These are phyloP conservation scores for Ovibos moschatus DNA, from an alignment of 2,113 vertebrate genomes.

Conservation along the genomic window DNA sequence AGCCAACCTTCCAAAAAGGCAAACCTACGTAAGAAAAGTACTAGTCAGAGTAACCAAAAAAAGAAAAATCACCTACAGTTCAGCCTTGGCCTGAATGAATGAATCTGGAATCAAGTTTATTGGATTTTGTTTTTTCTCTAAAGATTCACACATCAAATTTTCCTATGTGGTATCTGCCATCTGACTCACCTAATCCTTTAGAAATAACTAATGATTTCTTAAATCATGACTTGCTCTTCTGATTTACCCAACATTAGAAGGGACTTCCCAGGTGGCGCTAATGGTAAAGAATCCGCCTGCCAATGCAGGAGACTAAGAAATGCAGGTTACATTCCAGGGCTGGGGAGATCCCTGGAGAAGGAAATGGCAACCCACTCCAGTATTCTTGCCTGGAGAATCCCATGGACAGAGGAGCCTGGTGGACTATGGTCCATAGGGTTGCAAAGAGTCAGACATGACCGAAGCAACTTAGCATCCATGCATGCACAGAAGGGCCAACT, in stretches of 20 bases:
- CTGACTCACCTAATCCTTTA: not conserved
- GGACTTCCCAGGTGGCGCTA: not conserved
- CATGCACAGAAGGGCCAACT: not conserved
- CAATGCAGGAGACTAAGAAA: not conserved
- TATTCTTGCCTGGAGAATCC: not conserved
- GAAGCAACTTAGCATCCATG: not conserved
- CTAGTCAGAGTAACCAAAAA: not conserved
- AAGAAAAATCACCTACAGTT: not conserved
- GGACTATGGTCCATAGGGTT: not conserved
- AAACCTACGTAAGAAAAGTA: not conserved
- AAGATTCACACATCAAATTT: not conserved
- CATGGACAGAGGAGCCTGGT: not conserved
- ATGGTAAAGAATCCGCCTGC: not conserved
- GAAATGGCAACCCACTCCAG: not conserved
- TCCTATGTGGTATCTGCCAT: not conserved
- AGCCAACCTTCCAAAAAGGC: not conserved
- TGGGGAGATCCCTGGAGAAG: not conserved
- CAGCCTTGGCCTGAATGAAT: not conserved
- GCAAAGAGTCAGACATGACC: not conserved
- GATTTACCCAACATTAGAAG: slow-evolving; percentile 15
- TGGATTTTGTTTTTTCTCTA: slow-evolving; percentile 19
- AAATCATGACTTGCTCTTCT: not conserved
- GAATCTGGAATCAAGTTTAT: not conserved
- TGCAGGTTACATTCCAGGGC: not conserved
- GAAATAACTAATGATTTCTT: slow-evolving; percentile 24